Conservation (phyloP, 2,888 invertebrate genomes). For the Shargacucullia verbasci region DNA sequence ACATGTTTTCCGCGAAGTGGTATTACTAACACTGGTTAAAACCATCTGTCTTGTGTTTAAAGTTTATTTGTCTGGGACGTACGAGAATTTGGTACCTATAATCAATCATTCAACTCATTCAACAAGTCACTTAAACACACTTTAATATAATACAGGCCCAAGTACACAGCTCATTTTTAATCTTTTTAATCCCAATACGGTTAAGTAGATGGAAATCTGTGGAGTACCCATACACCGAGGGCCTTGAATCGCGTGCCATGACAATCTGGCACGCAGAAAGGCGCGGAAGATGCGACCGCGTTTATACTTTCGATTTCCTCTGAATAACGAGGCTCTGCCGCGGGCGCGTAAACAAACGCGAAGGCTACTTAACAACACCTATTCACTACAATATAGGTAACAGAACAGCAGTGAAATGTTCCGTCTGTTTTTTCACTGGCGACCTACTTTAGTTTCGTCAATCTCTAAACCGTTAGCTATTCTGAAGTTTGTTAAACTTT, state of each 20-base stretch:
- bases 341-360: conserved; percentile 50
- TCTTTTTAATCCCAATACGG: conserved; percentile 34
- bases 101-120: conserved; percentile 34
- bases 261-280: conserved; percentile 57
- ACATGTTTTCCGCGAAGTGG: conserved; percentile 40
- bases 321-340: conserved; percentile 52
- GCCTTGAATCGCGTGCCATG: conserved; percentile 57
- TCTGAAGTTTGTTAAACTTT: conserved; percentile 35
- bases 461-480: conserved; percentile 39
- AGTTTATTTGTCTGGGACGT: conserved; percentile 13
- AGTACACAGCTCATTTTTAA: conserved; percentile 22
- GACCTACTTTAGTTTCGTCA: conserved; percentile 49
- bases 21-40: conserved; percentile 36
- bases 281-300: conserved; percentile 65
- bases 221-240: conserved; percentile 30
- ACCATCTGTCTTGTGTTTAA: conserved; percentile 27
- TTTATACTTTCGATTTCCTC: conserved; percentile 76
- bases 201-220: conserved; percentile 36
- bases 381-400: conserved; percentile 49
- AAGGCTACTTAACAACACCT: conserved; percentile 46
- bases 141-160: conserved; percentile 9
- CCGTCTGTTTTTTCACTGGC: conserved; percentile 38
- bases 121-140: conserved; percentile 13
- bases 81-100: conserved; percentile 4
- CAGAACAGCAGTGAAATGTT: conserved; percentile 32